Percentiles rank a stretch among this genome's conserved stretches.
These are phyloP conservation scores for Acromyrmex charruanus DNA, from an alignment of 1,140 invertebrate genomes.

Conservation along the genomic window DNA sequence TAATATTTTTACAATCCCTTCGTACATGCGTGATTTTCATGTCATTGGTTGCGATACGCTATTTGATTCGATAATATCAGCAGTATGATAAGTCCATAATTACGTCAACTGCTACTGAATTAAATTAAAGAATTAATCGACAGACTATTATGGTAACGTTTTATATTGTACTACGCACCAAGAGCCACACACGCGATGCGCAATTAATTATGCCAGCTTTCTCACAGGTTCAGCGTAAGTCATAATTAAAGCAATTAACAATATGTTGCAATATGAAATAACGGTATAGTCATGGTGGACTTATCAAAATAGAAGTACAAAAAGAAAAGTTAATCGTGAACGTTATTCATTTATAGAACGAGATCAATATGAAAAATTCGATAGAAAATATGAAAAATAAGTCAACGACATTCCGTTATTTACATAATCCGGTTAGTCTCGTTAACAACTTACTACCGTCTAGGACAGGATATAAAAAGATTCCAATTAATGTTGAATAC, in stretches of 20 bases:
- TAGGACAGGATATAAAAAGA: not conserved
- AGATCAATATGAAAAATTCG: not conserved
- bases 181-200: not conserved
- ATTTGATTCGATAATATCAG: not conserved
- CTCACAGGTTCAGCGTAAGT: not conserved
- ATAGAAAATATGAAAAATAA: not conserved
- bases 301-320: not conserved
- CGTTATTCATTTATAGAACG: not conserved
- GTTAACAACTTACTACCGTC: not conserved
- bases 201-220: constrained; percentile 8
- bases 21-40: not conserved
- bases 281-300: not conserved
- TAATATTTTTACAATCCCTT: constrained; percentile 23
- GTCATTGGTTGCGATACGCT: not conserved
- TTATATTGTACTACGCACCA: not conserved
- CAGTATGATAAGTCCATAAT: not conserved
- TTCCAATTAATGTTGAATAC: not conserved
- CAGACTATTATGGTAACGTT: not conserved
- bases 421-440: not conserved
- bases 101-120: not conserved
- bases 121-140: not conserved
- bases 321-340: not conserved
- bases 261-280: constrained; percentile 11
- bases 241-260: constrained; percentile 34
- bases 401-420: not conserved